phyloP scores from a whole-genome alignment of 2,797 vertebrate species.

The Lepilemur ruficaudatus region DNA sequence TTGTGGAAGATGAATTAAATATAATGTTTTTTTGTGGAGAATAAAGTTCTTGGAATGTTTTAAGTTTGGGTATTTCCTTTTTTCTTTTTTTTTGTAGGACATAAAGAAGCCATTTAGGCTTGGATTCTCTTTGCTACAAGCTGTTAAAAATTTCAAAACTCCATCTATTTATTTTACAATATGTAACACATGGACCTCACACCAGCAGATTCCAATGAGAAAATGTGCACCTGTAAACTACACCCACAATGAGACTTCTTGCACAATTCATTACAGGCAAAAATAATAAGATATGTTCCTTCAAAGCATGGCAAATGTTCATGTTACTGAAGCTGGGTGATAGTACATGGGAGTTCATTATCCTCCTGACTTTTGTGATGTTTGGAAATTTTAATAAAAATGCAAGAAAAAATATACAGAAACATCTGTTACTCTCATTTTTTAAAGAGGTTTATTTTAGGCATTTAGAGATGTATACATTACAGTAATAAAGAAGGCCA shows the following conservation, averaged over 20 bases:
- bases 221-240: neutral
- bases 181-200: neutral
- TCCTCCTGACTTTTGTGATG: neutral
- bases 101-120: neutral
- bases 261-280: neutral
- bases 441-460: neutral
- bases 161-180: neutral
- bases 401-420: neutral
- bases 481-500: neutral
- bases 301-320: neutral
- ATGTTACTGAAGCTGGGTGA: neutral
- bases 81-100: neutral
- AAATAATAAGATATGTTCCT: neutral
- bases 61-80: neutral
- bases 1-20: neutral
- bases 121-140: slow-evolving; percentile 39
- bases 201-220: neutral
- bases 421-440: neutral
- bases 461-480: neutral
- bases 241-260: neutral
- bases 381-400: slow-evolving; percentile 28
- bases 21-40: neutral
- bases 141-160: neutral
- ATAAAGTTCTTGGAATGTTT: neutral
- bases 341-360: neutral